Evolutionary conservation across 2,888 invertebrate genomes (phyloP), one percentile per base, ranked within the genome.

Genomic region (Cephus pulcher): DNA sequence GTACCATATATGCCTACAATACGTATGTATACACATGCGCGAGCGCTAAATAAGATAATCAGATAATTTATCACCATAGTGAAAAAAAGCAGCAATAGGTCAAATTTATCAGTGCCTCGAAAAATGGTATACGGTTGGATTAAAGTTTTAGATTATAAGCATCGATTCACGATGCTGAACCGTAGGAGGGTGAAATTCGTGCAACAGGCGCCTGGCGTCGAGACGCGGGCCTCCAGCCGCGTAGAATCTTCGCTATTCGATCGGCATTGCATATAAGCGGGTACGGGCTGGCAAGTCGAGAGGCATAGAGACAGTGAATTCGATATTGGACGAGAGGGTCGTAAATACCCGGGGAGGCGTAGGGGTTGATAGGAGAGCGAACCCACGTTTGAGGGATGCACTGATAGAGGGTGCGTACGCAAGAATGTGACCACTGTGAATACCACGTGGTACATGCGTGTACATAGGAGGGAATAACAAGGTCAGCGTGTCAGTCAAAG

Each of bases 221-320:
- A 56, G 56, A 56, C 71, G 71, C 80, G 84, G 82, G 82, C 81
- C 83, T 71, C 32, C 88, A 89, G 85, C 81, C 84, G 87, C 86
- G 89, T 89, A 88, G 90, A 90, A 90, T 90, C 89, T 89, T 90
- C 84, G 90, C 88, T 85, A 90, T 90, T 88, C 88, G 88, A 89
- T 90, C 86, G 87, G 87, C 86, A 88, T 89, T 37, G 34, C 34
- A 30, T 30, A n/a, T 35, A 35, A 35, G 56, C 23, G 56, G 23
- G 9, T 56, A 23, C 6, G 56, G 15, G 56, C 56, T 56, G 56
- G 56, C 56, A 56, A 23, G 56, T 23, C 56, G 56, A 56, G 23
- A 56, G 23, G 23, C 23, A 9, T 56, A 56, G 56, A 56, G 56
- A 56, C 56, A 23, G 9, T 56, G 56, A 56, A 56, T 56, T 56